A percentile compares a stretch with the other conserved stretches of the same genome.
These are phyloP conservation scores for Trypoxylus dichotomus DNA, from an alignment of 1,140 invertebrate species.

Conservation along the genomic window DNA sequence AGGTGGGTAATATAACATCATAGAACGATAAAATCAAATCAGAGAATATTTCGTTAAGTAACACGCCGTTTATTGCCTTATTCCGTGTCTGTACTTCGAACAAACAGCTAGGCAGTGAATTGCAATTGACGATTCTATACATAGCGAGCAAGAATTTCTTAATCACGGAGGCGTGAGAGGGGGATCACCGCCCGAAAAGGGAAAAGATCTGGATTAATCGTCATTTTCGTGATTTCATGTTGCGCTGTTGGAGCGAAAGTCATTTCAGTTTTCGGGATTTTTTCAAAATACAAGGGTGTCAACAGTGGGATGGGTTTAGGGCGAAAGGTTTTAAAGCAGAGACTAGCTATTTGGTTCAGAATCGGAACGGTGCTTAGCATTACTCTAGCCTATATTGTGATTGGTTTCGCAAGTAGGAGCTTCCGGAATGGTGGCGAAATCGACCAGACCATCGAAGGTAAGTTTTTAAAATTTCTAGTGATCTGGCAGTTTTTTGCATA, in stretches of 20 bases:
- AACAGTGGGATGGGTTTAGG: neutral
- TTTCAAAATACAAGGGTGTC: neutral
- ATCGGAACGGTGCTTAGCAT: constrained; percentile 22
- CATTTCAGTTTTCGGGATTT: constrained; percentile 17
- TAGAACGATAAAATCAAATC: neutral
- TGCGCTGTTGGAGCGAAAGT: constrained; percentile 5
- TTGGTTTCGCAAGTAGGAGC: neutral
- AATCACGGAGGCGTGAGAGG: neutral
- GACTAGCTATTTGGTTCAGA: constrained; percentile 14
- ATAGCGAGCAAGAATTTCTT: neutral
- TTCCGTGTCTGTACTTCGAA: neutral
- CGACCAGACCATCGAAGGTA: neutral
- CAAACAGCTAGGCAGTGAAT: neutral
- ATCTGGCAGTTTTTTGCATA: neutral
- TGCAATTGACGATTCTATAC: neutral
- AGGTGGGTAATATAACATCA: neutral
- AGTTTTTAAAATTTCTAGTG: neutral
- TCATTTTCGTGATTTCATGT: constrained; percentile 10
- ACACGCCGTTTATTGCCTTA: neutral
- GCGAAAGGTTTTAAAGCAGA: neutral
- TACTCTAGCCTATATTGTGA: neutral
- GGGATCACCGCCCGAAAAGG: neutral
- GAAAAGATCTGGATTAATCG: neutral
- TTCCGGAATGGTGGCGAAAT: neutral
- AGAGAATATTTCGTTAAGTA: neutral